Percentiles rank a stretch among this genome's conserved stretches.
phyloP scores from a whole-genome alignment of 2,888 invertebrate species.

The Blera fallax region DNA sequence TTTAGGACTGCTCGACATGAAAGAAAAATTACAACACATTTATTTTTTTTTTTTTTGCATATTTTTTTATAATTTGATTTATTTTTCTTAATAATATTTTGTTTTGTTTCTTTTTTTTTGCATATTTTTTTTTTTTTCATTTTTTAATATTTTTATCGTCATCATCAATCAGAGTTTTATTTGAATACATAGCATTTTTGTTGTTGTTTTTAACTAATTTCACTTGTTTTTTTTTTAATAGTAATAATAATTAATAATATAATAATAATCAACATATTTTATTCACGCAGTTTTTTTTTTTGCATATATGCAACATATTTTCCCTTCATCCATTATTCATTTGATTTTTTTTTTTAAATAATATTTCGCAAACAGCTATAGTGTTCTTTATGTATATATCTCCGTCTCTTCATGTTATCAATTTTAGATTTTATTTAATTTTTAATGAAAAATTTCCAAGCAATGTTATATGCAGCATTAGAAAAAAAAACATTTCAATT shows the following conservation, averaged over 20 bases:
- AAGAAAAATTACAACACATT: neutral
- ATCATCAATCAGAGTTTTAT: constrained; percentile 60
- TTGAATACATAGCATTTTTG: constrained; percentile 70
- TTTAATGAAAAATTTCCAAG: constrained; percentile 55
- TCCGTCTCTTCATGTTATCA: constrained; percentile 15
- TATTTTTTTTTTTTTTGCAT: constrained; percentile 55
- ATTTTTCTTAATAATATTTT: constrained; percentile 69
- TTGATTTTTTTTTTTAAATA: constrained; percentile 26
- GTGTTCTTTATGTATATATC: constrained; percentile 9
- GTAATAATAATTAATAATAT: constrained; percentile 68
- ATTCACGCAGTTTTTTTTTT: constrained; percentile 44
- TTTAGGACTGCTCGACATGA: neutral
- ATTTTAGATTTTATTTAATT: neutral
- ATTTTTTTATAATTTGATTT: constrained; percentile 72
- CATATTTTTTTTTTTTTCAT: constrained; percentile 28
- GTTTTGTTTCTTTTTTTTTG: constrained; percentile 50
- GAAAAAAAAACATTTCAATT: constrained; percentile 36
- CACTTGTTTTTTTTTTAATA: constrained; percentile 60
- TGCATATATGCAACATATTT: constrained; percentile 53
- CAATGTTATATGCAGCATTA: constrained; percentile 51
- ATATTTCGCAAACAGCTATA: constrained; percentile 57
- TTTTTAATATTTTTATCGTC: constrained; percentile 59
- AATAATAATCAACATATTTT: constrained; percentile 72
- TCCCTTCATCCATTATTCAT: constrained; percentile 34
- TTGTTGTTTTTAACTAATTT: constrained; percentile 63